Evolutionary conservation across 2,888 invertebrate genomes (phyloP).

Genomic region (Andrena fulva): DNA sequence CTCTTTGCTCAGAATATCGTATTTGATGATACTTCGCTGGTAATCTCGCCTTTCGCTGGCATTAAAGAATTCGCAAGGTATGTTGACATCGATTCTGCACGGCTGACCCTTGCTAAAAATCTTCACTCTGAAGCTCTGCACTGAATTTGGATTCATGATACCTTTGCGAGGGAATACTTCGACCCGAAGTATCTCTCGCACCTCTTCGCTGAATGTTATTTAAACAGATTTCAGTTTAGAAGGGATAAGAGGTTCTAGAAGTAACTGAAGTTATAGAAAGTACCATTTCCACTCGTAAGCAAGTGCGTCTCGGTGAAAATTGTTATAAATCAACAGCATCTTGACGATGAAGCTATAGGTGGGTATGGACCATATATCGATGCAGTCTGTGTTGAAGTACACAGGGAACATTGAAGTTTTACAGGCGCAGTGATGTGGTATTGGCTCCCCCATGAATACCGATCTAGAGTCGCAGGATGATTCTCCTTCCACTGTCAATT

Average conservation of each 20-base stretch:
- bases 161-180: slow-evolving; percentile 78
- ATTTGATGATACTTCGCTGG: slow-evolving; percentile 77
- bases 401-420: slow-evolving; percentile 54
- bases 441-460: neutral
- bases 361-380: slow-evolving; percentile 79
- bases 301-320: slow-evolving; percentile 77
- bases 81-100: slow-evolving; percentile 75
- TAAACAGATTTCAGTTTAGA: neutral
- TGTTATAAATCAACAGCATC: slow-evolving; percentile 84
- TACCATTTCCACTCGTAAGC: slow-evolving; percentile 83
- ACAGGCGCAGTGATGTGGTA: slow-evolving; percentile 31
- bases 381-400: slow-evolving; percentile 81
- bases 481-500: slow-evolving; percentile 51
- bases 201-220: slow-evolving; percentile 71
- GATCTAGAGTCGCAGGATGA: slow-evolving; percentile 34
- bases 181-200: slow-evolving; percentile 76
- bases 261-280: neutral
- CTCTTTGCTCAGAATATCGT: slow-evolving; percentile 72
- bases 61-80: slow-evolving; percentile 83
- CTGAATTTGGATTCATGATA: slow-evolving; percentile 80
- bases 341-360: slow-evolving; percentile 78
- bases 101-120: slow-evolving; percentile 79
- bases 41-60: slow-evolving; percentile 80
- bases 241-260: neutral
- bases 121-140: slow-evolving; percentile 80